Evolutionary conservation across 1,140 invertebrate species (phyloP).

Genomic region (Zaprionus gabonicus): DNA sequence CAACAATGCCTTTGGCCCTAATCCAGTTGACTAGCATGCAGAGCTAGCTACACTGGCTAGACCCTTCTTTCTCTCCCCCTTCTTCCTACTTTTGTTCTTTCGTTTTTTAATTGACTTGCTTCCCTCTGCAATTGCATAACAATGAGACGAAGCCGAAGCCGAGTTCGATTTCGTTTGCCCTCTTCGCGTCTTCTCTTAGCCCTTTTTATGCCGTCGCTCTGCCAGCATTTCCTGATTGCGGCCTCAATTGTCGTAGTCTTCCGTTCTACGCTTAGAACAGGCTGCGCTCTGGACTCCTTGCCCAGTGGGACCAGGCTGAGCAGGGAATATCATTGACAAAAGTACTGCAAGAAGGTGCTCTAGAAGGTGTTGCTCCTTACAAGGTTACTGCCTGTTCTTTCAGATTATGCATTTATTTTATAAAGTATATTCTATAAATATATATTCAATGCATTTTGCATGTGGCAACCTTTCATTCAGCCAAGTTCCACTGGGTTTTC

Average conservation of each 20-base stretch:
- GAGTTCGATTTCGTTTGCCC: constrained; percentile 42
- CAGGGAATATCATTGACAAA: too few species aligned
- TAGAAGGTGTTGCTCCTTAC: too few species aligned
- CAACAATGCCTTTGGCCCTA: constrained; percentile 65
- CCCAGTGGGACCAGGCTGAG: too few species aligned
- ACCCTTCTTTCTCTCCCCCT: neutral
- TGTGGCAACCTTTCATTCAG: too few species aligned
- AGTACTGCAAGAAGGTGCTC: too few species aligned
- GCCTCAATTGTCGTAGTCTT: constrained; percentile 67
- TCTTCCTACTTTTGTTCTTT: constrained; percentile 5
- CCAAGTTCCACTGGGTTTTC: neutral
- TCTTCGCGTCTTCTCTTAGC: neutral
- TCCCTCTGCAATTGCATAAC: constrained; percentile 75
- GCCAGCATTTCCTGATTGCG: constrained; percentile 55
- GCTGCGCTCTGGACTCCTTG: too few species aligned
- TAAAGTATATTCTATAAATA: too few species aligned
- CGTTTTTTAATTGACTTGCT: constrained; percentile 75
- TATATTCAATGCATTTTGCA: too few species aligned
- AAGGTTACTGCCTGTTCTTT: too few species aligned
- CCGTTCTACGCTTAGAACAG: too few species aligned
- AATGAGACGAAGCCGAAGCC: constrained; percentile 51
- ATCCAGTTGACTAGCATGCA: constrained; percentile 56
- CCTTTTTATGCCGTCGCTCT: neutral
- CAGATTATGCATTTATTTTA: too few species aligned
- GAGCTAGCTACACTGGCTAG: neutral